Conservation (phyloP, 2,888 invertebrate species). For the Metallyticus violacea region DNA sequence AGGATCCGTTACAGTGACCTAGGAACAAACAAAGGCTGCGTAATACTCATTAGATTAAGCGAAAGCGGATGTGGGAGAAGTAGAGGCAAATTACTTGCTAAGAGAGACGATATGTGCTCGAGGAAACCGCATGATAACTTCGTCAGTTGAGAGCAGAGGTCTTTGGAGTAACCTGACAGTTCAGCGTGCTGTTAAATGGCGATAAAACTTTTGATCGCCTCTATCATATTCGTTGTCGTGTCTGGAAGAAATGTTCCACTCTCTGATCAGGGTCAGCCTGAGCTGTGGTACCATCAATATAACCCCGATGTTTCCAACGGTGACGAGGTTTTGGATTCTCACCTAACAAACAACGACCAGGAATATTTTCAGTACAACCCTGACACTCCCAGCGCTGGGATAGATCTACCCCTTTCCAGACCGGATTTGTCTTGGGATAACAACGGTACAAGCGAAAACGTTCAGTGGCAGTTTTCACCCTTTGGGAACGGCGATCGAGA, state of each 20-base stretch:
- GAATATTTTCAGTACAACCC: no score
- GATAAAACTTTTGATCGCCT: background rate
- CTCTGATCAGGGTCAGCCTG: no score
- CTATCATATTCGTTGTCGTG: background rate
- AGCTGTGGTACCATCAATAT: no score
- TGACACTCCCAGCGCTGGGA: no score
- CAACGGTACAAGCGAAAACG: background rate
- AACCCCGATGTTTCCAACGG: no score
- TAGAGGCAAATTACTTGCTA: background rate
- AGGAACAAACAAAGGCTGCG: background rate
- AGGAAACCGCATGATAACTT: background rate
- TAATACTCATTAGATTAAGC: background rate
- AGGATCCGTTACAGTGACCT: background rate
- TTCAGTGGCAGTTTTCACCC: background rate
- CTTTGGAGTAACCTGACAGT: background rate
- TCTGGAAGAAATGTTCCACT: background rate
- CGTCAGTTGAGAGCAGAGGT: background rate
- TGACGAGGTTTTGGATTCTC: background rate
- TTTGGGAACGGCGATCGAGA: background rate
- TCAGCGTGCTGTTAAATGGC: background rate
- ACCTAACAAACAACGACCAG: background rate
- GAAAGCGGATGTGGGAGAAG: background rate
- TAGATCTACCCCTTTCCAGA: background rate
- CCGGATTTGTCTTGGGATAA: background rate
- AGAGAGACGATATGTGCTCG: background rate